phyloP scores from a whole-genome alignment of 2,888 invertebrate genomes.

The Campoletis raptor region DNA sequence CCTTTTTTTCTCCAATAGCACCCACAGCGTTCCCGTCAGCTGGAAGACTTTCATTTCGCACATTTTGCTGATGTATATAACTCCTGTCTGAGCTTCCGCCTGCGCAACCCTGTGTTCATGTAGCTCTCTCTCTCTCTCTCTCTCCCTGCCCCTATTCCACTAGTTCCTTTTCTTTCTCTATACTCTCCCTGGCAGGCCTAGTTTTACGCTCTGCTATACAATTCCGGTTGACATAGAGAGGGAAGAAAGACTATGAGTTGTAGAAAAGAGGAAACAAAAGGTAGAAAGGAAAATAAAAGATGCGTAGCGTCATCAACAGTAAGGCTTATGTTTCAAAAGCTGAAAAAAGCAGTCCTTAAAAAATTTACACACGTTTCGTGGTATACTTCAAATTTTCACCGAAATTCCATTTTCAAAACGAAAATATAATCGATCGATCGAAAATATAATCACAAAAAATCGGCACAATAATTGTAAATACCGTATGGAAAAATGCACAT shows the following conservation, averaged over 20 bases:
- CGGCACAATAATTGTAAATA: neutral
- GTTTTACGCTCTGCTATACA: conserved; percentile 69
- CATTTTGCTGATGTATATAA: conserved; percentile 77
- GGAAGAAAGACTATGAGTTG: conserved; percentile 5
- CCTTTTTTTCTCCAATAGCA: conserved; percentile 49
- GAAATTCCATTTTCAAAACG: neutral
- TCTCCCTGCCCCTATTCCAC: conserved; percentile 25
- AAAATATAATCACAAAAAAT: neutral
- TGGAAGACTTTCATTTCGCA: conserved; percentile 80
- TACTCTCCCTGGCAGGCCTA: conserved; percentile 51
- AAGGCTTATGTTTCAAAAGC: conserved; percentile 19
- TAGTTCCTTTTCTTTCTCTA: conserved; percentile 39
- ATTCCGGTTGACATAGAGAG: conserved; percentile 39
- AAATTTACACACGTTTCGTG: neutral
- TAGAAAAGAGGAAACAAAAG: conserved; percentile 27
- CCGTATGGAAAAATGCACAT: too few species aligned
- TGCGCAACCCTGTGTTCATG: conserved; percentile 24
- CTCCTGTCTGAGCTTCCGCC: conserved; percentile 57
- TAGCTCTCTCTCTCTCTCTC: neutral
- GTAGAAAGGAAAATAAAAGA: conserved; percentile 33
- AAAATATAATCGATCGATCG: too few species aligned
- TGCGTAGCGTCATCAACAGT: conserved; percentile 48
- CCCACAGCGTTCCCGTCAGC: conserved; percentile 75
- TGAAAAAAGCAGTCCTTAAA: neutral
- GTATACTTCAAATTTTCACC: neutral